Conservation (phyloP, 2,888 invertebrate genomes). For the Drosophila anomalipes region DNA sequence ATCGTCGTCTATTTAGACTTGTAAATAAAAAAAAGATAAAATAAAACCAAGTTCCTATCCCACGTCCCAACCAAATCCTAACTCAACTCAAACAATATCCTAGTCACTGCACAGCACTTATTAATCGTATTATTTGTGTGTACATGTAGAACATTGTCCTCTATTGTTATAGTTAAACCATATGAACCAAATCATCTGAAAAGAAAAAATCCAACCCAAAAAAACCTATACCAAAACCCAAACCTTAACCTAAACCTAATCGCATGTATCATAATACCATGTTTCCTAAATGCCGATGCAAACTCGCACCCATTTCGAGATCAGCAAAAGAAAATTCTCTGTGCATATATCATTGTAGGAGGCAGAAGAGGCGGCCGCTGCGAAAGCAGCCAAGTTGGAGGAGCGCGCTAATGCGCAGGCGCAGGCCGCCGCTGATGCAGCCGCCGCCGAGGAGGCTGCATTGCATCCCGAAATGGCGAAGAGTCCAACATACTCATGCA, state of each 20-base stretch:
- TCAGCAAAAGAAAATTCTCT: slow-evolving; percentile 35
- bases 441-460: slow-evolving; percentile 85
- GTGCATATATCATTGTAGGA: slow-evolving; percentile 87
- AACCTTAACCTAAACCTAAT: background rate
- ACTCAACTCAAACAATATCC: background rate
- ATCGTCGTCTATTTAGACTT: slow-evolving; percentile 32
- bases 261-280: slow-evolving; percentile 2
- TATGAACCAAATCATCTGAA: background rate
- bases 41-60: background rate
- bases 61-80: background rate
- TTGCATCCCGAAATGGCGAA: slow-evolving; percentile 90
- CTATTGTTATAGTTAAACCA: slow-evolving; percentile 5
- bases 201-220: background rate
- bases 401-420: slow-evolving; percentile 86
- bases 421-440: slow-evolving; percentile 87
- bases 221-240: background rate
- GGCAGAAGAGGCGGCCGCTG: slow-evolving; percentile 93
- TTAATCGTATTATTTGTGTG: slow-evolving; percentile 27
- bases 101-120: slow-evolving; percentile 62
- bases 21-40: slow-evolving; percentile 4
- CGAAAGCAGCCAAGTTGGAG: slow-evolving; percentile 86
- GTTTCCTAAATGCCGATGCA: slow-evolving; percentile 34
- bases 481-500: slow-evolving; percentile 96
- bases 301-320: slow-evolving; percentile 41
- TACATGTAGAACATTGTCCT: slow-evolving; percentile 28